Evolutionary conservation across 1,140 invertebrate genomes (phyloP).

Genomic region (Conus ventricosus): DNA sequence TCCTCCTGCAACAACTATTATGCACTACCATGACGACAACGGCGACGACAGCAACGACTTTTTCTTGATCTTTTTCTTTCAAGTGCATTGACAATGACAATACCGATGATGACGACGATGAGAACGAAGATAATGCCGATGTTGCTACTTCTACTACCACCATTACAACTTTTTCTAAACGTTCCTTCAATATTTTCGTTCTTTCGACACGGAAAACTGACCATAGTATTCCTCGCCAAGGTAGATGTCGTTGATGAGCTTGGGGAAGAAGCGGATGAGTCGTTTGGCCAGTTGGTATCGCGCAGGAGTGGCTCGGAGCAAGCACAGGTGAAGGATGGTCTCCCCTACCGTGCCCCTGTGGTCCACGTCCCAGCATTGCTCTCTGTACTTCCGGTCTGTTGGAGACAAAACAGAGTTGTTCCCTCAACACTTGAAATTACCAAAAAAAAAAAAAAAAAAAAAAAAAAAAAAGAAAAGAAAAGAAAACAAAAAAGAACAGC

Average conservation of each 20-base stretch:
- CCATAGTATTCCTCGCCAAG: slow-evolving; percentile 96
- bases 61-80: no score
- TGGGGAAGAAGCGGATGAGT: slow-evolving; percentile 92
- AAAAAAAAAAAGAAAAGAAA: no score
- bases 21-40: no score
- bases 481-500: not conserved
- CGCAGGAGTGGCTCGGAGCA: slow-evolving; percentile 91
- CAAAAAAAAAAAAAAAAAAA: not conserved
- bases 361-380: slow-evolving; percentile 94
- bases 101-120: no score
- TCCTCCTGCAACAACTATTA: no score
- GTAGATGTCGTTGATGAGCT: slow-evolving; percentile 97
- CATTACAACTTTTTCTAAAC: no score
- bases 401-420: not conserved
- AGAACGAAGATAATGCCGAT: no score
- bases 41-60: no score
- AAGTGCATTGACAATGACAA: no score
- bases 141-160: no score
- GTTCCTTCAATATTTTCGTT: no score
- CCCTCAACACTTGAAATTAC: not conserved
- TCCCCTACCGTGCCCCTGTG: slow-evolving; percentile 96
- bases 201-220: no score
- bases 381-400: slow-evolving; percentile 81
- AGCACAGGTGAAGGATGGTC: slow-evolving; percentile 93
- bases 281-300: slow-evolving; percentile 95